phyloP scores from a whole-genome alignment of 2,113 vertebrate species.

The Dicrurus megarhynchus region DNA sequence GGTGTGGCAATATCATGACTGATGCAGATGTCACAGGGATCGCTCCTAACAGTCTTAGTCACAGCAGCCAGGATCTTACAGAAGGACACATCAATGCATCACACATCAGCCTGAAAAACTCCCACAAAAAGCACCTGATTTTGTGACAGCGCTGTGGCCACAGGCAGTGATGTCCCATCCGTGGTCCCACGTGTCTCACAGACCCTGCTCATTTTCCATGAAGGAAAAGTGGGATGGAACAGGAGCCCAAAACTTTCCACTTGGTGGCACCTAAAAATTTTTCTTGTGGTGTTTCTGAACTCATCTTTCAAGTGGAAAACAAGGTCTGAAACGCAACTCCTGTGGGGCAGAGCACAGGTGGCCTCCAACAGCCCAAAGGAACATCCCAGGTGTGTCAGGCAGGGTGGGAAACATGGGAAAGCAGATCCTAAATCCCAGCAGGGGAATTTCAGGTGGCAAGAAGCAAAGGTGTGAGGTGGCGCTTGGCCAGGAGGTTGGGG shows the following conservation, averaged over 20 bases:
- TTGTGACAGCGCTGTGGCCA: neutral
- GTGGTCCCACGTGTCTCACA: fast-evolving
- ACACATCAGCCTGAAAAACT: neutral
- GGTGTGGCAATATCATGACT: conserved; percentile 45
- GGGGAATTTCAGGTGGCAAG: conserved; percentile 30
- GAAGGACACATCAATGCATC: neutral
- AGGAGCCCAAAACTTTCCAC: neutral
- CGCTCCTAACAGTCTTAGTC: neutral
- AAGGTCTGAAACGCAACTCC: neutral
- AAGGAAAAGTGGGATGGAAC: neutral
- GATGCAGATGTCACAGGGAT: neutral
- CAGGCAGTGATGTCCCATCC: neutral
- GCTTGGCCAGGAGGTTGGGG: neutral
- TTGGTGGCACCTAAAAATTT: neutral
- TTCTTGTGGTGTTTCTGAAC: neutral
- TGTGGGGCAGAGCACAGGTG: neutral
- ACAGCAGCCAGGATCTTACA: neutral
- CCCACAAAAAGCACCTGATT: neutral
- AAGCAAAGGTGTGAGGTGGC: neutral
- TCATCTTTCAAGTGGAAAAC: neutral
- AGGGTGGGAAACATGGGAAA: neutral
- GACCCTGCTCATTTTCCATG: neutral
- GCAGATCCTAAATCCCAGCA: neutral
- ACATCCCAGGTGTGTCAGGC: neutral
- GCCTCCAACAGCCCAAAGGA: neutral